These are phyloP conservation scores for Peromyscus melanophrys DNA, from an alignment of 2,797 vertebrate species.

Conservation along the genomic window DNA sequence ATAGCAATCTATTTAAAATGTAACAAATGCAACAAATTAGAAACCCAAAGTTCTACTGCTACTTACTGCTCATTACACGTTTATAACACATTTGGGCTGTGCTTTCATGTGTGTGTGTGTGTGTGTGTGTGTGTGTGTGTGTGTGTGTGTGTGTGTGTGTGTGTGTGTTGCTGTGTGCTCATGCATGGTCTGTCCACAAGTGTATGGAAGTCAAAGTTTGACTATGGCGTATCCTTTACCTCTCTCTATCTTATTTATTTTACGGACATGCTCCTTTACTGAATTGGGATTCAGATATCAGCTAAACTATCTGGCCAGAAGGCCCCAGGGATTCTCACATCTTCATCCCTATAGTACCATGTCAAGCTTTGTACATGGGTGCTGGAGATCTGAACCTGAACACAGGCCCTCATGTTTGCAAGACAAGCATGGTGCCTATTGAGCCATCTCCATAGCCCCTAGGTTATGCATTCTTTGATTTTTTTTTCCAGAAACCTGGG, in stretches of 20 bases:
- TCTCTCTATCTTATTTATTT: neutral
- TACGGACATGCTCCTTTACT: no score
- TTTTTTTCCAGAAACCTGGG: neutral
- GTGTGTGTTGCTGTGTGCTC: neutral
- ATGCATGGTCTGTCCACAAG: neutral
- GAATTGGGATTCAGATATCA: neutral
- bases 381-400: neutral
- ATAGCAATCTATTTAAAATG: neutral
- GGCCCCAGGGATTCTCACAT: no score
- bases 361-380: neutral
- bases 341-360: neutral
- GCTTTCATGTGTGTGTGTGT: accelerated
- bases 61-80: neutral
- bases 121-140: neutral
- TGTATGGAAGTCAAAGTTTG: neutral
- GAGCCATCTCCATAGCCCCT: neutral
- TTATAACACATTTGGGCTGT: neutral
- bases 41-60: neutral
- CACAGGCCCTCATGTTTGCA: neutral
- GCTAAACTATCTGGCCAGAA: neutral
- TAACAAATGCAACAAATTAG: neutral
- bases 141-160: neutral
- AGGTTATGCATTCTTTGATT: neutral
- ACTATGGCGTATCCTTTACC: neutral
- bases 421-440: no score